Percentiles rank a stretch among this genome's conserved stretches.
Conservation (phyloP, 2,888 invertebrate genomes). For the Eupelmus urozonus region DNA sequence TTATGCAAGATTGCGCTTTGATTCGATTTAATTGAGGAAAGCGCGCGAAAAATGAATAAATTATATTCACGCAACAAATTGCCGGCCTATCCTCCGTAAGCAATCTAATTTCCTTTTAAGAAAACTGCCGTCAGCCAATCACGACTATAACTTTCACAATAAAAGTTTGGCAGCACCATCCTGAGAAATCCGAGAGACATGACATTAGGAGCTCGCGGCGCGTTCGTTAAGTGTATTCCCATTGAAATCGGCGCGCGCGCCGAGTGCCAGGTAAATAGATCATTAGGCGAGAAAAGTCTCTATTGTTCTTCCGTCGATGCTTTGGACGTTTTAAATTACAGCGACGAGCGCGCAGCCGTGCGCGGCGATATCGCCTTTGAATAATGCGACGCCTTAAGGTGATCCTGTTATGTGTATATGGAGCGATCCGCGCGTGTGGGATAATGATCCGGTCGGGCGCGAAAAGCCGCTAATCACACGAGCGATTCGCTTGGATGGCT, state of each 20-base stretch:
- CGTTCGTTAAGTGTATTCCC: too few species aligned
- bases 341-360: background rate
- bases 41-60: too few species aligned
- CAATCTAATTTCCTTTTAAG: too few species aligned
- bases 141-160: too few species aligned
- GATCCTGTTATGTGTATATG: slow-evolving; percentile 7
- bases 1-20: too few species aligned
- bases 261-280: background rate
- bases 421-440: slow-evolving; percentile 10
- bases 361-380: slow-evolving; percentile 28
- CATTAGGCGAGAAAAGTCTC: slow-evolving; percentile 2
- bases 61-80: too few species aligned
- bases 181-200: too few species aligned
- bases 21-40: too few species aligned
- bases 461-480: slow-evolving; percentile 25
- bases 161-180: too few species aligned
- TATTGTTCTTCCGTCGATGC: slow-evolving; percentile 22
- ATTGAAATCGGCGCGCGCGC: background rate
- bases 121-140: too few species aligned
- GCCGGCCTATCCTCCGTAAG: too few species aligned
- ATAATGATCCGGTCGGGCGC: slow-evolving; percentile 42
- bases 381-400: slow-evolving; percentile 12
- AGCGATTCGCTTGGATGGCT: background rate
- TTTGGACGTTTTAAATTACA: slow-evolving; percentile 10
- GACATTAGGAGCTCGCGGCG: too few species aligned